Evolutionary conservation across 1,140 invertebrate species (phyloP).

Genomic region (Drosophila quadrilineata): DNA sequence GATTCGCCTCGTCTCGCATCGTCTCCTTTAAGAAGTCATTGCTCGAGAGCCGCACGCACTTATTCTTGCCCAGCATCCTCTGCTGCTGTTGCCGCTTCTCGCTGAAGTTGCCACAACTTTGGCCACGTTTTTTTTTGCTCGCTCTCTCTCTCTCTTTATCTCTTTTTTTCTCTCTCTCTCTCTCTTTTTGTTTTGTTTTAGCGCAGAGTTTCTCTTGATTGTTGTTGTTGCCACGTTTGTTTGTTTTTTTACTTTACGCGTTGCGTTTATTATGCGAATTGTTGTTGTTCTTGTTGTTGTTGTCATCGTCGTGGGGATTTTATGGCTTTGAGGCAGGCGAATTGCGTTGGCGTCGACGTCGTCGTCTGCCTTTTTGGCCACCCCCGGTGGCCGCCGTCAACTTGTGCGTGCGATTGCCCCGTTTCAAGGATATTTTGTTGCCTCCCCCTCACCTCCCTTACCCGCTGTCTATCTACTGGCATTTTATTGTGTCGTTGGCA

Average conservation of each 20-base stretch:
- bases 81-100: neutral
- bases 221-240: no score
- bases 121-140: slow-evolving; percentile 32
- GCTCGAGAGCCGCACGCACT: slow-evolving; percentile 64
- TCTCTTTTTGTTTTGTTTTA: slow-evolving; percentile 1
- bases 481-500: slow-evolving; percentile 71
- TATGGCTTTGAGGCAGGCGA: slow-evolving; percentile 56
- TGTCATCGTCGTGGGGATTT: slow-evolving; percentile 43
- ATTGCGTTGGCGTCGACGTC: slow-evolving; percentile 49
- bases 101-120: neutral
- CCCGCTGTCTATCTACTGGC: slow-evolving; percentile 44
- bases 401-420: slow-evolving; percentile 49
- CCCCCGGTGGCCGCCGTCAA: neutral
- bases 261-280: slow-evolving; percentile 15
- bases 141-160: slow-evolving; percentile 11
- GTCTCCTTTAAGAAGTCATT: slow-evolving; percentile 53
- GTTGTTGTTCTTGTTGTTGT: slow-evolving; percentile 24
- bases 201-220: neutral
- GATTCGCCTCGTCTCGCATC: no score
- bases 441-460: slow-evolving; percentile 22
- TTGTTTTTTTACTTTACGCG: slow-evolving; percentile 6
- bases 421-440: slow-evolving; percentile 57
- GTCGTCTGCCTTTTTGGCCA: slow-evolving; percentile 45
- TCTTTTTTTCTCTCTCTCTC: neutral
- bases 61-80: slow-evolving; percentile 26